Evolutionary conservation across 1,140 invertebrate genomes (phyloP), one percentile per base, ranked within the genome.

Genomic region (Eumeta japonica): DNA sequence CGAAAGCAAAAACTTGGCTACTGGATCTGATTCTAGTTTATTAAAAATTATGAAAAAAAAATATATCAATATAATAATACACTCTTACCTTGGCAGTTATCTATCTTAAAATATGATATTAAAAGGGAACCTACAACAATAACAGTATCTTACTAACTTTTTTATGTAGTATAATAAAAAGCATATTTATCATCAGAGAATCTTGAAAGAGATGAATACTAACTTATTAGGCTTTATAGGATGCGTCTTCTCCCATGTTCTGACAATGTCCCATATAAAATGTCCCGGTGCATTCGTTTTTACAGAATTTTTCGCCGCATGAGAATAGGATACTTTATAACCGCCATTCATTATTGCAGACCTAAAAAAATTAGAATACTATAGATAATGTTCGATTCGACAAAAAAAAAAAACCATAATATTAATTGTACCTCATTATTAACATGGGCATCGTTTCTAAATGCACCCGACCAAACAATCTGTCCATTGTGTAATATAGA

Each of bases 321-420:
- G 97, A 0, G 95, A 96, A 44, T 85, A 84, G 0, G 95, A 98
- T 2, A 98, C 94, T 50, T 81, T 75, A 72, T 92, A 97, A 1
- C 95, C 95, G 9, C 89, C 90, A 79, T 98, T 92, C 13, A 98
- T 58, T 31, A 99, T 65, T 0, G 95, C 96, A 2, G 97, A 99
- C 50, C 94, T 90, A 53, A 75, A 81, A 53, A 38, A 28, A 47
- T 41, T 32, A 60, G 16, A 7, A 41, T 13, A 16, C 4, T n/a
- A 35, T 17, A n/a, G 17, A 9, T 19, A n/a, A 10, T 35, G 16
- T 18, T 12, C 16, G 10, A 11, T 12, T 11, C 30, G 5, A 31
- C n/a, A 41, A 45, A 14, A 10, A 34, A 24, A 7, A n/a, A 5
- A 24, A 24, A 7, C 20, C 20, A 24, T 24, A 24, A 24, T 24